Base-by-base conservation (phyloP, 2,113 vertebrate genomes). In the Galbula dea region DNA sequence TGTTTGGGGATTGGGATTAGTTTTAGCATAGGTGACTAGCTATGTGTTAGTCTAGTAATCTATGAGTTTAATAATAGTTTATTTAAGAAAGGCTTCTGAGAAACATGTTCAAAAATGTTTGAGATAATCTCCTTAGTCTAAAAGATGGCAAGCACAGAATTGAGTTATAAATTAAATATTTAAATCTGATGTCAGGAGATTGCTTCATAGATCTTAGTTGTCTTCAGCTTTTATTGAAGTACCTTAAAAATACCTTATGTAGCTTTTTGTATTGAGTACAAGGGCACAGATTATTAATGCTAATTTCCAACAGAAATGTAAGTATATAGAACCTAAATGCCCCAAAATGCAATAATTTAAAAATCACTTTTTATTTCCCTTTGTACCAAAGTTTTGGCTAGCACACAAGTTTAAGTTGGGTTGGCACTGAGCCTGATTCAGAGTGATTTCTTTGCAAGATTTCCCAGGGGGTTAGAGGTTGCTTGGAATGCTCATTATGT, bases 361-460 rank as follows among this genome's bases (percentile, higher is more conserved):
- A 93, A 86, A 71, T 78, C 27, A 43, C 48, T 65, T 57, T 88
- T 86, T 65, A 36, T 72, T 89, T n/a, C 27, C 8, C 22, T 82
- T 82, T 87, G 66, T 89, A 57, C 49, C 65, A 32, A 37, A n/a
- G 27, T 88, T 95, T 88, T 93, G 80, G 48, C 90, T 72, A 34
- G 16, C 2, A 0, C 27, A 34, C 65, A 88, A 62, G 34, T 66
- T 59, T 78, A 93, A 94, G 39, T 63, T 69, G 66, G 55, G 1
- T 68, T 96, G 90, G 83, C 90, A 84, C 32, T 58, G 62, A 22
- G 66, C 80, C 80, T 77, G 34, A 81, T 82, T 92, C 80, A 81
- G 34, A n/a, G 51, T 81, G 86, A 86, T 92, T 59, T 69, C 69
- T 81, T 62, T 89, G 43, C 83, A 81, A 46, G 49, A 84, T 88